Conservation (phyloP, 2,113 vertebrate species). For the Amblyopsis rosae region DNA sequence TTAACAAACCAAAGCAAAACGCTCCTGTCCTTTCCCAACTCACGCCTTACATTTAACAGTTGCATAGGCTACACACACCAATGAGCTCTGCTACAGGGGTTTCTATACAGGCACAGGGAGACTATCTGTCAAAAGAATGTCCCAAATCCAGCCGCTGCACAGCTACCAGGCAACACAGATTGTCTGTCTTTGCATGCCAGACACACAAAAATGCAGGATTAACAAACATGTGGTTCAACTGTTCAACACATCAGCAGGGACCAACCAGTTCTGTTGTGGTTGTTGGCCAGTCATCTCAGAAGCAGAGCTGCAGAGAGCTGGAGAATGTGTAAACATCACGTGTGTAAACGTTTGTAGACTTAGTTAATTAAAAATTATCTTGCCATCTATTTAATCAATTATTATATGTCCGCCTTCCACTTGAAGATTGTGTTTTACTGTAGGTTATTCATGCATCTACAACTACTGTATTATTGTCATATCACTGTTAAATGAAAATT, state of each 20-base stretch:
- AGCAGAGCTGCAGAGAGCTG: too few species aligned
- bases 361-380: too few species aligned
- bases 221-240: slow-evolving; percentile 6
- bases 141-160: slow-evolving; percentile 22
- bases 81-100: background rate
- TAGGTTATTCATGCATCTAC: too few species aligned
- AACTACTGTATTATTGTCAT: too few species aligned
- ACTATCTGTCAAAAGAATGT: slow-evolving; percentile 26
- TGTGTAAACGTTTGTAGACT: too few species aligned
- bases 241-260: slow-evolving; percentile 4
- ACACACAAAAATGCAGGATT: background rate
- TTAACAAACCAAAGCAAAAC: too few species aligned
- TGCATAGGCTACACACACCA: slow-evolving; percentile 11
- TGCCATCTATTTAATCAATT: too few species aligned
- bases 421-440: too few species aligned
- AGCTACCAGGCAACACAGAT: background rate
- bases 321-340: too few species aligned
- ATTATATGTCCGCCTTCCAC: too few species aligned
- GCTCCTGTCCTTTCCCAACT: too few species aligned
- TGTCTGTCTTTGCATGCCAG: background rate
- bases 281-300: background rate
- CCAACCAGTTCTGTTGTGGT: background rate
- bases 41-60: slow-evolving; percentile 6
- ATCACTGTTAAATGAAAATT: background rate
- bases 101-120: slow-evolving; percentile 17